A percentile compares a stretch with the other conserved stretches of the same genome.
phyloP scores from a whole-genome alignment of 2,888 invertebrate species.

The Plutella xylostella region DNA sequence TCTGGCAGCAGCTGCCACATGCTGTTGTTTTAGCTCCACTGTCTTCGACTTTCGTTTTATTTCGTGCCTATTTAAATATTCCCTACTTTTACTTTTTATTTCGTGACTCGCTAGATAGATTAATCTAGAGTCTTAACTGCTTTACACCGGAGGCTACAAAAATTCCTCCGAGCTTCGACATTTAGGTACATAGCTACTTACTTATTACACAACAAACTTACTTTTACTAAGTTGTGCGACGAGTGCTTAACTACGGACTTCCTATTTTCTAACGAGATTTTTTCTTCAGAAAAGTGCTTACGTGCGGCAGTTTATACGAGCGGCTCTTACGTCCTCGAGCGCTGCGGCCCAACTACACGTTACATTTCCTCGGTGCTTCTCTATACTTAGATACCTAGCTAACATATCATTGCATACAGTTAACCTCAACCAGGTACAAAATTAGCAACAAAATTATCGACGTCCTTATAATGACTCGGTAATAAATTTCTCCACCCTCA shows the following conservation, averaged over 20 bases:
- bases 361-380: not conserved
- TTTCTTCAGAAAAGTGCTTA: not conserved
- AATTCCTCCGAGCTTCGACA: slow-evolving; percentile 1
- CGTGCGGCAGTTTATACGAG: not conserved
- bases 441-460: not conserved
- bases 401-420: not conserved
- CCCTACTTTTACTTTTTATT: slow-evolving; percentile 43
- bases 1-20: too few relatives aligned
- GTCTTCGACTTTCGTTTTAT: slow-evolving; percentile 28
- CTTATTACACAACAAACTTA: slow-evolving; percentile 28
- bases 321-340: not conserved
- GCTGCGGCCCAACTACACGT: not conserved
- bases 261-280: slow-evolving; percentile 57
- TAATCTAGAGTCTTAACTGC: slow-evolving; percentile 21
- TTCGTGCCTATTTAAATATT: slow-evolving; percentile 29
- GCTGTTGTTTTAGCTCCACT: slow-evolving; percentile 20
- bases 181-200: not conserved
- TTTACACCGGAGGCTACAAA: too few relatives aligned
- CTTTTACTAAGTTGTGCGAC: slow-evolving; percentile 41
- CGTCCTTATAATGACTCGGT: not conserved
- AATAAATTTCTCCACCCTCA: not conserved
- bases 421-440: not conserved
- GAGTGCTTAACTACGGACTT: slow-evolving; percentile 49
- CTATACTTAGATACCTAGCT: not conserved
- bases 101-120: slow-evolving; percentile 33